Percentiles rank a stretch among this genome's conserved stretches.
Evolutionary conservation across 2,113 vertebrate species (phyloP).

Genomic region (Lepus europaeus): DNA sequence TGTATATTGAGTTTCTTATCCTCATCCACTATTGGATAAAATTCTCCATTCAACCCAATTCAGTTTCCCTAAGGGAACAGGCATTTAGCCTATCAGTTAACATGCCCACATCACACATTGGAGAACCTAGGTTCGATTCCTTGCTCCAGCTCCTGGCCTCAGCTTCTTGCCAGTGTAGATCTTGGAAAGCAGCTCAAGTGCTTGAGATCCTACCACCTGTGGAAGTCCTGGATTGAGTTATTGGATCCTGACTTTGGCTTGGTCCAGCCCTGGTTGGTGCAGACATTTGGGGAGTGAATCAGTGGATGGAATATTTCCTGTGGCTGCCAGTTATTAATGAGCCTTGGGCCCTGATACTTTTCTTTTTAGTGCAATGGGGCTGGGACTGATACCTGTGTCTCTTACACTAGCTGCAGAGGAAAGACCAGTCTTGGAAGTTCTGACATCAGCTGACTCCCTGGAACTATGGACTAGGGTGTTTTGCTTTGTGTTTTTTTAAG

Average conservation of each 20-base stretch:
- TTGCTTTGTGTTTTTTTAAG: not conserved
- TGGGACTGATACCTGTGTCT: not conserved
- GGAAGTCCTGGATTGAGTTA: too few species aligned
- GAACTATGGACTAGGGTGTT: not conserved
- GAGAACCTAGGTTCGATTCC: too few species aligned
- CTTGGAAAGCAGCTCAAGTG: too few species aligned
- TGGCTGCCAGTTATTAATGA: not conserved
- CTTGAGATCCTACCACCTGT: too few species aligned
- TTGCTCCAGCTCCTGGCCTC: too few species aligned
- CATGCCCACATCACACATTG: too few species aligned
- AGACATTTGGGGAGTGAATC: too few species aligned
- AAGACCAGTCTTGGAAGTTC: not conserved
- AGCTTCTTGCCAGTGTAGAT: too few species aligned
- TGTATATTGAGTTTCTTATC: not conserved
- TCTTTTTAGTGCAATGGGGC: not conserved
- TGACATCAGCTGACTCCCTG: not conserved
- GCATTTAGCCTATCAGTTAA: not conserved
- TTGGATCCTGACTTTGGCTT: too few species aligned
- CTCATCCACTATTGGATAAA: not conserved
- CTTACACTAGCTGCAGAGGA: not conserved
- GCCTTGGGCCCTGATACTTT: not conserved
- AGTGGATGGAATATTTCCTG: not conserved
- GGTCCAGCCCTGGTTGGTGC: too few species aligned
- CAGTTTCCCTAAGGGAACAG: not conserved
- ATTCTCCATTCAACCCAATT: slow-evolving; percentile 1